Base-by-base conservation (phyloP, 2,113 vertebrate species). In the Synchiropus splendidus region DNA sequence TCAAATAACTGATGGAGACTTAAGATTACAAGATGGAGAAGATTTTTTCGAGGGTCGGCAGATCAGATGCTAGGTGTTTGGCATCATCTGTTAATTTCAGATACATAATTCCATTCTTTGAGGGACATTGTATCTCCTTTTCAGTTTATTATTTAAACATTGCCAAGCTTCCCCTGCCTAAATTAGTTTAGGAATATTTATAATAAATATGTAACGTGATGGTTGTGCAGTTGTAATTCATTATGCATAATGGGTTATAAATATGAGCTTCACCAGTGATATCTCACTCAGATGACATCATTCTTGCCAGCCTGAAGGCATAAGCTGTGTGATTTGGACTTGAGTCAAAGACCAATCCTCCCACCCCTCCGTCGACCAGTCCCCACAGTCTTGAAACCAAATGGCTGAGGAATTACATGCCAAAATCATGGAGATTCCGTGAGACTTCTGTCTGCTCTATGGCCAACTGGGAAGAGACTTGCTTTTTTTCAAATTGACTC, bases 281-380 rank as follows among this genome's bases (percentile, higher is more conserved):
- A 51, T 61, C 63, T 58, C 14, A 13, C 65, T 43, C 73, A 77
- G 70, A 78, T 80, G 70, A 81, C 55, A 72, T 65, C 74, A 78
- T 74, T 72, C 48, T 70, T 60, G 54, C 79, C 75, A 72, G 67
- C 68, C 66, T 31, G 58, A 66, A n/a, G 64, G 71, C 66, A 59
- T 82, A 73, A 77, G 69, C 70, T 78, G 70, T 70, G 67, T 67
- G 62, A 58, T 42, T 74, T 78, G 73, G 78, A 70, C 9, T 48
- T 51, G 49, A 72, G 65, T 67, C 76, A 73, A 51, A 66, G 44
- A 42, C 16, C 21, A 58, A 38, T 18, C 45, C 51, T 18, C 46
- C 51, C 36, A 13, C 41, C 38, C 51, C 44, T 47, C 61, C 54
- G n/a, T 21, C 12, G 35, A 21, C 40, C 53, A 55, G 56, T 44